Evolutionary conservation across 64 coral and sea anemone species (phyloP), one percentile per base, ranked within the genome.

Genomic region (Actinia equina): DNA sequence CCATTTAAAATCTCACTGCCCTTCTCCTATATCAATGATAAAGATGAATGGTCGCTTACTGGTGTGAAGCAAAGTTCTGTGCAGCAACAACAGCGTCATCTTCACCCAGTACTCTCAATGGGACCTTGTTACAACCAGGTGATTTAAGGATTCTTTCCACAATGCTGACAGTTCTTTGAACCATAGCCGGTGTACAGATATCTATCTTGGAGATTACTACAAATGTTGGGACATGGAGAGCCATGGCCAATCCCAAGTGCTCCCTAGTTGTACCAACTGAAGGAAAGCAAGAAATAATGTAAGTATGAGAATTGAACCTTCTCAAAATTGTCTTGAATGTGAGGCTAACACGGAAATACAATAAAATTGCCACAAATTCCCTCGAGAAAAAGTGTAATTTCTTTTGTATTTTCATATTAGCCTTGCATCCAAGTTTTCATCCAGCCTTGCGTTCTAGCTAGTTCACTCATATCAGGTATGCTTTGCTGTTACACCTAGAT

Each of bases 81-180:
- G 95, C 92, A 45, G 97, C 97, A 25, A 93, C 90, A 71, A 95
- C 62, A 17, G 92, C 90, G 84, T 99, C 97, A 85, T 99, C 97
- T 69, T 92, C 88, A 10, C 46, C 82, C 65, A 69, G 43, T 30
- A 99, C 97, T n/a, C 82, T 77, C 4, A 99, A 18, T 37, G 97
- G 97, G 2, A 99, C 88, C 52, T 99, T 99, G 10, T 95, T 99
- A 86, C 97, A 99, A 52, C 93, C 93, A 83, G 97, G 97, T 54
- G 97, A 99, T 87, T 99, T 94, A 30, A 99, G 70, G 79, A 99
- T 89, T 70, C 97, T 57, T 27, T 99, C 93, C 20, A 99, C 89
- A n/a, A 92, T 79, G 44, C 71, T 88, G 26, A 84, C 85, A 43
- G 97, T 99, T 25, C 87, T 85, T 71, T 95, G 89, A 12, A 94